Evolutionary conservation across 2,113 vertebrate species (phyloP), one percentile per base, ranked within the genome.

Genomic region (Ailurus styani): DNA sequence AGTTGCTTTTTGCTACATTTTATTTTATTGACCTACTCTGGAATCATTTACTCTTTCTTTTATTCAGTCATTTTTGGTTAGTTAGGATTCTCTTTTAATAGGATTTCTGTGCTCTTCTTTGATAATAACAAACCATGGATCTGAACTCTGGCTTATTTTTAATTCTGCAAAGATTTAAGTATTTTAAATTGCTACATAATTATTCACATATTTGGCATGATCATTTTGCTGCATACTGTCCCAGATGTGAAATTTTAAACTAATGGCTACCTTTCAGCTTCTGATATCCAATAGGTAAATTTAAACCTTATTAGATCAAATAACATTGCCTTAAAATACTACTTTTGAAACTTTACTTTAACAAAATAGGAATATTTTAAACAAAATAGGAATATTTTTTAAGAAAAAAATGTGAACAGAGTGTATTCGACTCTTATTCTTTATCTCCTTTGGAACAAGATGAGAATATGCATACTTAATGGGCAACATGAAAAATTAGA

Each of bases 171-270:
- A 64, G 52, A 96, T 85, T 97, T 95, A 90, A 90, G 31, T 78
- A 87, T 96, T 93, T 94, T 94, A 78, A 90, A 85, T 93, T 96
- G n/a, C 20, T 92, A 37, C 31, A 64, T 96, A 86, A 94, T 95
- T 90, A 95, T 55, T 97, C 62, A 97, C 70, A 87, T 90, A 94
- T 92, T 97, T 72, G 3, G 12, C 87, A 72, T 57, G 60, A 84
- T 93, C 85, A 94, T 89, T 95, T 96, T 88, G 40, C 82, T 91
- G 5, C 14, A 18, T 87, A 85, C 68, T 96, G n/a, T 91, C 42
- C 70, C 81, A 94, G 83, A 96, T 84, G 45, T 90, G 66, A 95
- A 91, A 96, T 87, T 87, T 92, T 94, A 95, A 89, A 60, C 83
- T 60, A 55, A 23, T 81, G 9, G 13, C 37, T 96, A 45, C 31